Base-by-base conservation (phyloP, 2,888 invertebrate genomes). In the Tryphoninae sp. region DNA sequence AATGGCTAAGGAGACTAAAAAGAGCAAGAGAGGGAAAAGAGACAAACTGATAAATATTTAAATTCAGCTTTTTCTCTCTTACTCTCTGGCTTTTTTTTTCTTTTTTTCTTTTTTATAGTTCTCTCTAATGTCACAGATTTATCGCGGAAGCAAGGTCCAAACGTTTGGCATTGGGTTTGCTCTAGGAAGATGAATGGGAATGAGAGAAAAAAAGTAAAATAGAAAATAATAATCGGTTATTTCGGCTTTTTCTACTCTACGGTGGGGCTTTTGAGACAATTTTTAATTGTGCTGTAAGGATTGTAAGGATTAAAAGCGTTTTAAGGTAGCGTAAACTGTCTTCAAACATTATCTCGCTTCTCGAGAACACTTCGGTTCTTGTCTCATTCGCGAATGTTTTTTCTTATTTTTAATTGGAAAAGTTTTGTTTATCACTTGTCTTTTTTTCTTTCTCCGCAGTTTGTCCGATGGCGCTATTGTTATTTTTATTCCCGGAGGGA, bases 201-300 rank as follows among this genome's bases (percentile, higher is more conserved):
- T 13, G 53, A 55, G 13, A 40, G 71, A 67, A 58, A 19, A 19
- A 19, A 75, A 84, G 81, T 59, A 80, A 80, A 71, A 65, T 85
- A 71, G 64, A 72, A 78, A 73, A 83, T 74, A 80, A 84, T 84
- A 87, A 87, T 85, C 83, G 81, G 87, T 90, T 89, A 85, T 55
- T 19, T 87, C 84, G 86, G 88, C 88, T 89, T 89, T 90, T 90
- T 90, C 88, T 90, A 90, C 89, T 88, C 86, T 88, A 86, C 87
- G 86, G 86, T 79, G 68, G 77, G 81, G 80, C 88, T 87, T 90
- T 89, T 85, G 84, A 84, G 80, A 88, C 86, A 82, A 88, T 88
- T 90, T 33, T 88, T 75, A 86, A 86, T 84, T 86, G 83, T 86
- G 86, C 84, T 88, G 87, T 88, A 88, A 78, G 22, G 40, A 23